Conservation (phyloP, 2,888 invertebrate species). For the Tridacna crocea region DNA sequence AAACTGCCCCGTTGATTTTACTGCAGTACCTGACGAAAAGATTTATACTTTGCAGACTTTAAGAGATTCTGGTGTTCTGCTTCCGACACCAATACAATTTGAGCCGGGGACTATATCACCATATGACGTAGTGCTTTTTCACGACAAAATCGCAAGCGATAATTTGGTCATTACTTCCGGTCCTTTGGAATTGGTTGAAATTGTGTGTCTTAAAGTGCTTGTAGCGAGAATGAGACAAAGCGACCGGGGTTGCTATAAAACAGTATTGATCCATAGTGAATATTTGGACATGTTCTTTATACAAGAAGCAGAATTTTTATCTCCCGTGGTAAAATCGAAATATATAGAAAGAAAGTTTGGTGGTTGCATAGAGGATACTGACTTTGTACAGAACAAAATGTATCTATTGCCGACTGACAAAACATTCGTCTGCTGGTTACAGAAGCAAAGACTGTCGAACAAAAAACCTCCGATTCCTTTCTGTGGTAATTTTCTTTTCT, state of each 20-base stretch:
- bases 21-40: neutral
- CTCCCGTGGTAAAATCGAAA: neutral
- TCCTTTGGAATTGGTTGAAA: neutral
- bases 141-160: slow-evolving; percentile 11
- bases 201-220: neutral
- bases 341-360: slow-evolving; percentile 8
- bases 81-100: slow-evolving; percentile 8
- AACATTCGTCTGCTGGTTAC: slow-evolving; percentile 8
- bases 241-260: neutral
- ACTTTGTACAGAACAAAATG: slow-evolving; percentile 2
- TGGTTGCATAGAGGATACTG: slow-evolving; percentile 6
- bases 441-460: neutral
- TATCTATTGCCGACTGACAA: neutral
- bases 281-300: neutral
- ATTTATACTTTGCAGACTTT: neutral
- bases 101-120: slow-evolving; percentile 13
- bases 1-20: neutral
- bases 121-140: slow-evolving; percentile 8
- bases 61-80: neutral
- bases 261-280: neutral
- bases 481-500: neutral
- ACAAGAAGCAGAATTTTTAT: neutral
- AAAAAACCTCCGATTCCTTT: too few species aligned
- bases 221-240: neutral
- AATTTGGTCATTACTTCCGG: slow-evolving; percentile 2